Base-by-base conservation (phyloP, 2,888 invertebrate species). In the Leptopilina myrica region DNA sequence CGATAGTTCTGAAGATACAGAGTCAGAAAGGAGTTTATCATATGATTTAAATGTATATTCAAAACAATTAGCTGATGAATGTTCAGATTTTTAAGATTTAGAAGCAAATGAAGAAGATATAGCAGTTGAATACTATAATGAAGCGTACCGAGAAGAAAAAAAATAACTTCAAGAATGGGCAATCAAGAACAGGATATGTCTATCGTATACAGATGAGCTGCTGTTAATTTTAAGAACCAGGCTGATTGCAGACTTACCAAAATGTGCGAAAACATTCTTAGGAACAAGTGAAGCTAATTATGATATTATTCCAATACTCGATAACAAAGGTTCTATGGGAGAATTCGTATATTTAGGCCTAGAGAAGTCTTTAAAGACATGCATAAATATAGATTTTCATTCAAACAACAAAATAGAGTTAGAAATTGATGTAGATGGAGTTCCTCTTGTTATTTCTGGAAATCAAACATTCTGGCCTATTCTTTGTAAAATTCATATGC, bases 401-500 rank as follows among this genome's bases (percentile, higher is more conserved):
- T 15, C 15, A 33, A 69, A 80, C 5, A 40, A 12, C 65, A n/a
- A 14, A 20, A 78, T 80, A n/a, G 6, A 79, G 59, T 66, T 85
- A 8, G 79, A 83, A 69, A 20, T 84, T 4, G 81, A 83, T 77
- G 77, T 83, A 33, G 83, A 84, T 67, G 82, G 83, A 46, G 43
- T 81, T 64, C 79, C 81, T 33, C 53, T 83, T 53, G 78, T 62
- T 43, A 77, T 67, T 6, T 83, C 82, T 9, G 69, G 78, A 14
- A 56, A 59, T 43, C 66, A 66, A 12, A 77, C 82, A 65, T 66
- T 84, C 64, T 84, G 83, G 82, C 81, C 85, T 8, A 83, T 85
- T 53, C 53, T 84, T 0, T 82, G 82, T 33, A 79, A 69, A 67
- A 33, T 83, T 26, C 53, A 76, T 46, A 76, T 33, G 20, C 49